Conservation (phyloP, 53 echinoderm and acorn worm genomes). For the Temnopleurus reevesii region DNA sequence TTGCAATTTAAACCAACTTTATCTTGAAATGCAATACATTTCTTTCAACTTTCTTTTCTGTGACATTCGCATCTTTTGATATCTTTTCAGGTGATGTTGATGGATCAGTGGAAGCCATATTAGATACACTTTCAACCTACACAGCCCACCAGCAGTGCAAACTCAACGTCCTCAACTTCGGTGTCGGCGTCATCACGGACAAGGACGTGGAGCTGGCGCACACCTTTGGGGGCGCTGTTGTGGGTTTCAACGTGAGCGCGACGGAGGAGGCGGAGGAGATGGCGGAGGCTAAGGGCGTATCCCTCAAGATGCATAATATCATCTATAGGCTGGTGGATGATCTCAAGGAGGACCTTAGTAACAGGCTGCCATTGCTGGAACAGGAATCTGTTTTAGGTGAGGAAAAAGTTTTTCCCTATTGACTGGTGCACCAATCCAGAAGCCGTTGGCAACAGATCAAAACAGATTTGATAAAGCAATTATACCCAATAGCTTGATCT, state of each 20-base stretch:
- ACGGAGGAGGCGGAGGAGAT: conserved; percentile 64
- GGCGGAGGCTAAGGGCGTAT: conserved; percentile 67
- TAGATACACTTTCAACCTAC: conserved; percentile 86
- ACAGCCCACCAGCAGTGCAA: conserved; percentile 85
- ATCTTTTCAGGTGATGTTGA: conserved; percentile 93
- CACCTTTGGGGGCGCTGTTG: conserved; percentile 78
- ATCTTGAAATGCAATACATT: too few relatives aligned
- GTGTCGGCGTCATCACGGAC: conserved; percentile 86
- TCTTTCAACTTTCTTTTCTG: too few relatives aligned
- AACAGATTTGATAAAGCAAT: too few relatives aligned
- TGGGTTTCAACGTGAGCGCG: conserved; percentile 86
- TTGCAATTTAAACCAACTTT: too few relatives aligned
- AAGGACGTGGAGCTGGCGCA: conserved; percentile 91
- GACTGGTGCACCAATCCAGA: too few relatives aligned
- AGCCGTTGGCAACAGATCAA: too few relatives aligned
- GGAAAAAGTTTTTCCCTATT: too few relatives aligned
- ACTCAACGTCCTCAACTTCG: conserved; percentile 81
- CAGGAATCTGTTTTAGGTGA: conserved; percentile 72
- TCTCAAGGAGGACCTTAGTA: conserved; percentile 77
- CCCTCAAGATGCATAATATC: conserved; percentile 80
- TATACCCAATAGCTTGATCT: too few relatives aligned
- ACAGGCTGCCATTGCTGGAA: conserved; percentile 71
- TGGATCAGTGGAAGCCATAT: conserved; percentile 95
- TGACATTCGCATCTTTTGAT: too few relatives aligned
- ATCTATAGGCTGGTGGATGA: conserved; percentile 93